These are phyloP conservation scores for Eledona agricola DNA, from an alignment of 2,888 invertebrate genomes.

Conservation along the genomic window DNA sequence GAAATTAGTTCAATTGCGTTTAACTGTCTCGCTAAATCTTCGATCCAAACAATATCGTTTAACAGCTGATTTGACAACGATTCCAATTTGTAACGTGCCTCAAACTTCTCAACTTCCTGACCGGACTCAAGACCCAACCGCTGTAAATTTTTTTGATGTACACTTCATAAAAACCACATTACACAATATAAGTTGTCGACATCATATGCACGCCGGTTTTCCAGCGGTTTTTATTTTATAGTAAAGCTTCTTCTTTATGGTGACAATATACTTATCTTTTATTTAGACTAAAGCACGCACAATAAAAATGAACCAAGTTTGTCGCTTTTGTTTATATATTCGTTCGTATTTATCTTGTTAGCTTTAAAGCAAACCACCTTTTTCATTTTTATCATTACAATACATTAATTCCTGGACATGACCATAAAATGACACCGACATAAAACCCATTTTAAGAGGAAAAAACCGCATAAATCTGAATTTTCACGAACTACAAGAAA, in stretches of 20 bases:
- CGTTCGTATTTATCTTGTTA: too few relatives aligned
- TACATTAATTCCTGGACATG: constrained; percentile 10
- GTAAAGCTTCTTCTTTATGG: constrained; percentile 33
- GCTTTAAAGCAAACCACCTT: too few relatives aligned
- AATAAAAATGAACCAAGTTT: constrained; percentile 30
- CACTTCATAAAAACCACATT: constrained; percentile 26
- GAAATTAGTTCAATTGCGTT: constrained; percentile 46
- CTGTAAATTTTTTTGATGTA: constrained; percentile 18
- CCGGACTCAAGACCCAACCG: constrained; percentile 2
- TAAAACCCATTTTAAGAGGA: constrained; percentile 21
- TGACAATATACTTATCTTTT: constrained; percentile 35
- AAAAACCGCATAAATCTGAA: constrained; percentile 28
- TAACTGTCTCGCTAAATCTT: constrained; percentile 49
- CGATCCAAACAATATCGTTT: constrained; percentile 9
- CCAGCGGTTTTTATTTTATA: constrained; percentile 32
- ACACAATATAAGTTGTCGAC: constrained; percentile 20
- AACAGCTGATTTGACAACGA: constrained; percentile 10
- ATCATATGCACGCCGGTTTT: constrained; percentile 27
- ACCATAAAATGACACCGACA: constrained; percentile 13
- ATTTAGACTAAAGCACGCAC: constrained; percentile 27
- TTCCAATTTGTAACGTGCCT: constrained; percentile 6
- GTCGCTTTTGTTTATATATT: background rate
- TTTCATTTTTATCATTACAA: constrained; percentile 6
- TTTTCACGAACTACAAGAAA: constrained; percentile 21
- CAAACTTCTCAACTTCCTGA: constrained; percentile 11